phyloP scores from a whole-genome alignment of 1,140 invertebrate genomes.

The Neelides sp. region DNA sequence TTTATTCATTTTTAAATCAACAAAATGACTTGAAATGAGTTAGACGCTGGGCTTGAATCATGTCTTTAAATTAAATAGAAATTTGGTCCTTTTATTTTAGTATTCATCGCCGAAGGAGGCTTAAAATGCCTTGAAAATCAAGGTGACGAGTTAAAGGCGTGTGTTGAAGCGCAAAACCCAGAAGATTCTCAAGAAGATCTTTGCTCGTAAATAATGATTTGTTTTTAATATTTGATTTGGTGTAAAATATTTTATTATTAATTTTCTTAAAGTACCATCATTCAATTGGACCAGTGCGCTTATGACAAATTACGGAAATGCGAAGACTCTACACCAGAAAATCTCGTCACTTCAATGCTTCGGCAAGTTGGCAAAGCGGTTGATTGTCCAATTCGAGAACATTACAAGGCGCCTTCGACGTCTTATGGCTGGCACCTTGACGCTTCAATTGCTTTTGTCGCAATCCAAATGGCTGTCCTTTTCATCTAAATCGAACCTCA shows the following conservation, averaged over 20 bases:
- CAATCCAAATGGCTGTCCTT: too few relatives aligned
- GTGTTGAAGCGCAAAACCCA: conserved; percentile 9
- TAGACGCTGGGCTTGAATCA: background rate
- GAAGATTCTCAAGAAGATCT: conserved; percentile 12
- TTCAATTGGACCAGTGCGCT: conserved; percentile 11
- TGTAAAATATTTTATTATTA: background rate
- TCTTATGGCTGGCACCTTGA: too few relatives aligned
- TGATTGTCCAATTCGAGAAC: conserved; percentile 11
- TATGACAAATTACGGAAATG: conserved; percentile 7
- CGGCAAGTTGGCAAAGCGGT: conserved; percentile 18
- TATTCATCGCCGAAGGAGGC: conserved; percentile 21
- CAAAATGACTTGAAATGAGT: too few relatives aligned
- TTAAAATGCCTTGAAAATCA: conserved; percentile 8
- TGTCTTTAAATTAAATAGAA: background rate
- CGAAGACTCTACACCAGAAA: conserved; percentile 22
- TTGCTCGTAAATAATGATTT: conserved; percentile 12
- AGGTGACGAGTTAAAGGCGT: conserved; percentile 10
- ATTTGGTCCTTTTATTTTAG: conserved; percentile 9
- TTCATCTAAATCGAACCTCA: too few relatives aligned
- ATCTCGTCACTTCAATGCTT: conserved; percentile 22
- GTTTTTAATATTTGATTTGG: background rate
- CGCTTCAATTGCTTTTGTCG: too few relatives aligned
- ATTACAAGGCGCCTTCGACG: too few relatives aligned
- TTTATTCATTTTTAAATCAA: conserved; percentile 8
- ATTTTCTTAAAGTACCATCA: conserved; percentile 2